Percentiles rank a stretch among this genome's conserved stretches.
phyloP scores from a whole-genome alignment of 2,797 vertebrate genomes.

The Sebastes taczanowskii region DNA sequence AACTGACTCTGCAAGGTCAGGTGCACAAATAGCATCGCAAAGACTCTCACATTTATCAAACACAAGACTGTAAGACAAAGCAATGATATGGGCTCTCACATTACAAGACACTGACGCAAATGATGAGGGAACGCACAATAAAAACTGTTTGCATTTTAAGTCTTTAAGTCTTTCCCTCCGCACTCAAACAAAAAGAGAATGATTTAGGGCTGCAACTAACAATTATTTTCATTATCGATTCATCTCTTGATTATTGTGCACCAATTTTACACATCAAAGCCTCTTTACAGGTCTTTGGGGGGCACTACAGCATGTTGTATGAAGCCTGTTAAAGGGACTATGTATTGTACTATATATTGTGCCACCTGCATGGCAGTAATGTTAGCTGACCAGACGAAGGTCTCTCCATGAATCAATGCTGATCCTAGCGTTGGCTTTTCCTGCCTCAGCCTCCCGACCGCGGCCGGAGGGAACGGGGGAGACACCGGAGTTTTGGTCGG shows the following conservation, averaged over 20 bases:
- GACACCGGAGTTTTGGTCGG: no score
- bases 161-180: not conserved
- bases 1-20: slow-evolving; percentile 34
- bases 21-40: slow-evolving; percentile 20
- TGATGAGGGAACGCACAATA: not conserved
- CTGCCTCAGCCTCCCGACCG: no score
- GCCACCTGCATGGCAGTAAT: no score
- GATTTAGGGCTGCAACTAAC: not conserved
- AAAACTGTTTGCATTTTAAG: not conserved
- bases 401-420: no score
- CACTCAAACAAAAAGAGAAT: not conserved
- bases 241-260: not conserved
- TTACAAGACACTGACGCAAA: slow-evolving; percentile 6
- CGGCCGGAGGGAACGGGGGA: no score
- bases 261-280: not conserved
- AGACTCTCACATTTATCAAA: slow-evolving; percentile 23
- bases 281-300: not conserved
- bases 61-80: not conserved
- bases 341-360: no score
- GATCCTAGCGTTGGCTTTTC: no score
- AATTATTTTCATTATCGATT: not conserved
- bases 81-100: not conserved
- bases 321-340: no score
- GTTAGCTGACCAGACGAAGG: no score
- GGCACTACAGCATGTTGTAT: not conserved